Evolutionary conservation across 2,888 invertebrate genomes (phyloP).

Genomic region (Xestia ashworthii): DNA sequence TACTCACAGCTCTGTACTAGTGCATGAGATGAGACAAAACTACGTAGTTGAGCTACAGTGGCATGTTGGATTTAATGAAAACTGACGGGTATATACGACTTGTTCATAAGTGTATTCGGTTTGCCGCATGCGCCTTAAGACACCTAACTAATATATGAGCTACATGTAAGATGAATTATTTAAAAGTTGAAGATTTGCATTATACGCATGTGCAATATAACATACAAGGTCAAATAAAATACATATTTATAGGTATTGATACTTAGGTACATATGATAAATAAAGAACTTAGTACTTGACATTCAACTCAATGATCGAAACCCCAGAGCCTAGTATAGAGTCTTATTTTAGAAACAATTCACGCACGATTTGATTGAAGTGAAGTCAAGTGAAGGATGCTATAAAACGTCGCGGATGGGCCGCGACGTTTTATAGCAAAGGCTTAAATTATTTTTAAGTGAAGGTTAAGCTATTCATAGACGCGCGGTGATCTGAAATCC

Average conservation of each 20-base stretch:
- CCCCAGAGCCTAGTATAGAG: background rate
- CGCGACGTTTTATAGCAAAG: too few relatives aligned
- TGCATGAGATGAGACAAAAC: background rate
- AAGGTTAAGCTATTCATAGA: background rate
- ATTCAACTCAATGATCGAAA: background rate
- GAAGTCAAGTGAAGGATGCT: conserved; percentile 26
- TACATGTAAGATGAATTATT: background rate
- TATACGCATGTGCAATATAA: background rate
- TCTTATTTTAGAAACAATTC: conserved; percentile 1
- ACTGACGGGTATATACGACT: background rate
- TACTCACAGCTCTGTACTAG: background rate
- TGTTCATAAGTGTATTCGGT: background rate
- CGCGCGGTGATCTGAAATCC: background rate
- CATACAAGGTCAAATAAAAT: background rate
- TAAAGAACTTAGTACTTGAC: background rate
- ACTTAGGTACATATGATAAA: background rate
- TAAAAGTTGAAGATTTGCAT: background rate
- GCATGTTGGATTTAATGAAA: conserved; percentile 8
- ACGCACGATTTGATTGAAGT: conserved; percentile 12
- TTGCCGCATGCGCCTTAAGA: too few relatives aligned
- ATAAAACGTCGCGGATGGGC: background rate
- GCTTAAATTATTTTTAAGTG: conserved; percentile 27
- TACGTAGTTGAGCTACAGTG: background rate
- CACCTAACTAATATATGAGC: background rate
- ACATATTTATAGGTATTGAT: too few relatives aligned